Conservation (phyloP, 2,797 vertebrate genomes). For the Simalia tracyae region DNA sequence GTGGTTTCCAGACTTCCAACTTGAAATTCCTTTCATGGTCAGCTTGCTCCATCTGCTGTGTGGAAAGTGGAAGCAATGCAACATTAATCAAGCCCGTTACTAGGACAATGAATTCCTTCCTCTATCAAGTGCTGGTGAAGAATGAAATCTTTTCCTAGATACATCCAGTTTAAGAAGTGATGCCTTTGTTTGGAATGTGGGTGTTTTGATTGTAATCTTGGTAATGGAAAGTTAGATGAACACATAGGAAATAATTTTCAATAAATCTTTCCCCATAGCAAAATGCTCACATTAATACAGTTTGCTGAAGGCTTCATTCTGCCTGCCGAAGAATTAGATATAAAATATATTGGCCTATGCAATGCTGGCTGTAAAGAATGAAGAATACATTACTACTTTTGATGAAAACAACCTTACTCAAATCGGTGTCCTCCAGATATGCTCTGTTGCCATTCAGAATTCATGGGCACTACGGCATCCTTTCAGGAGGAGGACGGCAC, state of each 20-base stretch:
- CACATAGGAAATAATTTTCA: background rate
- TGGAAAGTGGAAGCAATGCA: background rate
- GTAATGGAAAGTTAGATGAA: background rate
- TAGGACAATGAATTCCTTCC: background rate
- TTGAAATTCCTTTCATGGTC: background rate
- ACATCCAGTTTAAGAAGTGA: background rate
- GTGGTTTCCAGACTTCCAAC: background rate
- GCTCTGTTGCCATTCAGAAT: background rate
- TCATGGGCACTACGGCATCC: background rate
- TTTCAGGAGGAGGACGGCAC: background rate
- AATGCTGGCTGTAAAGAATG: background rate
- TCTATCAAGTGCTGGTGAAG: background rate
- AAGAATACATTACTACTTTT: background rate
- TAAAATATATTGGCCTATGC: background rate
- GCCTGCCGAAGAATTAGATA: background rate
- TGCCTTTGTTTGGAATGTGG: background rate
- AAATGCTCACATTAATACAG: background rate
- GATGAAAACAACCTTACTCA: background rate
- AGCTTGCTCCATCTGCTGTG: slow-evolving; percentile 5
- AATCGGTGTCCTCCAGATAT: background rate
- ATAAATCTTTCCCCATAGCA: background rate
- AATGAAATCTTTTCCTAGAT: too few relatives aligned
- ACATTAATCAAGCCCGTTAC: background rate
- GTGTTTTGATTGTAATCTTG: background rate
- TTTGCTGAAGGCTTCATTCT: background rate